Evolutionary conservation across 1,140 invertebrate species (phyloP), one percentile per base, ranked within the genome.

Genomic region (Venustaconcha ellipsiformis): DNA sequence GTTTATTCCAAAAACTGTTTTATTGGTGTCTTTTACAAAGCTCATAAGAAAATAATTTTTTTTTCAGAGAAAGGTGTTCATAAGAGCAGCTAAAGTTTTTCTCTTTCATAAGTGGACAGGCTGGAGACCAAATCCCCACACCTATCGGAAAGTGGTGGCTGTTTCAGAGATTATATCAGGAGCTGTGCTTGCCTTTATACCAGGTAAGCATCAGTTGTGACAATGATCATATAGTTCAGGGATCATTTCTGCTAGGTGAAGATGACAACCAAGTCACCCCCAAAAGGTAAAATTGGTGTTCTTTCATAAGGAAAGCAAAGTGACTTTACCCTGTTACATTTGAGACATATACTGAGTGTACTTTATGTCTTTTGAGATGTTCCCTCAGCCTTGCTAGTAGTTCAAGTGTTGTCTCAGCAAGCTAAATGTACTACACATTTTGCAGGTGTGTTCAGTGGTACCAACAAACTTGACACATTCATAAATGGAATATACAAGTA

Each of bases 1-100:
- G 6, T 48, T 6, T 48, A 48, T 48, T 48, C 37, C 37, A 48
- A 48, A 48, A 48, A 11, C 37, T 48, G 37, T 48, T 48, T 48
- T 48, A 48, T 48, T 48, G 37, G 37, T 48, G 37, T 8, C 37
- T 48, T 48, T 0, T 6, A 48, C 37, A 48, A 48, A 48, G 6
- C 11, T 48, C 37, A 48, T 48, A 48, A 48, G 37, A 48, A 30
- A 30, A 48, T 48, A 48, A 48, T 68, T 76, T 80, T 55, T 87
- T 88, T 91, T 94, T 74, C 92, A 98, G 96, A 93, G 97, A 89
- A 97, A 97, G 91, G 96, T 97, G 89, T 99, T 97, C 89, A 96
- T 98, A 2, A 96, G 96, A 90, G 98, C 97, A 91, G 94, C 96
- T 14, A 98, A 98, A 92, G 97, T 99, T 18, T 99, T 99, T 89